Evolutionary conservation across 2,113 vertebrate genomes (phyloP).

Genomic region (Tragulus kanchil): DNA sequence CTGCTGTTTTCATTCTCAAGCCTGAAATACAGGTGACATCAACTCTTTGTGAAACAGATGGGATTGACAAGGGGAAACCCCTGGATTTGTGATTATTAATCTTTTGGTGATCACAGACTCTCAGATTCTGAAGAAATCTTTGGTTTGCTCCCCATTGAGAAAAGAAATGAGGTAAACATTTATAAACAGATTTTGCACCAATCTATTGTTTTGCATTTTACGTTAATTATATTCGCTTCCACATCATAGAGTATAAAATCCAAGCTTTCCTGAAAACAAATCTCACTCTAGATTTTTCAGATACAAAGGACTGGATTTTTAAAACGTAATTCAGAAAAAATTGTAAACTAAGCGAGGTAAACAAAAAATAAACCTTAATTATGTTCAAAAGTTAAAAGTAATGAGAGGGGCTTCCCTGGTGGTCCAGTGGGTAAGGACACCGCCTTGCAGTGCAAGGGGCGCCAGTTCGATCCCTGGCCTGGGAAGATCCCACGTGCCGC

Average conservation of each 20-base stretch:
- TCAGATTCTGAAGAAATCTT: neutral
- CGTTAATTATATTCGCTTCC: neutral
- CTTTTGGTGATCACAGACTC: neutral
- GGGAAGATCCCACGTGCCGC: no score
- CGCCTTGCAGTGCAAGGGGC: no score
- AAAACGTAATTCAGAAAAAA: neutral
- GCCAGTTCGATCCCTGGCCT: no score
- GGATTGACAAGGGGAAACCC: neutral
- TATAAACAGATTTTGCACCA: neutral
- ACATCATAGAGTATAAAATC: neutral
- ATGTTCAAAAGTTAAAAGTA: neutral
- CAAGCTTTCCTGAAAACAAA: neutral
- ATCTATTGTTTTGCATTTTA: neutral
- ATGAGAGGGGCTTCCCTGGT: neutral
- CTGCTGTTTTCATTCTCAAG: neutral
- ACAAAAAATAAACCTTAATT: neutral
- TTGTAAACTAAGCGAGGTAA: neutral
- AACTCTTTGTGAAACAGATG: neutral
- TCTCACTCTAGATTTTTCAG: neutral
- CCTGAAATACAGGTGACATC: conserved; percentile 59
- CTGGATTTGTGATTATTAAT: neutral
- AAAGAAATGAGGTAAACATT: neutral
- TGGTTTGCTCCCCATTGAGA: neutral
- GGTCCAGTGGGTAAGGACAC: no score
- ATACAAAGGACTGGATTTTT: neutral